Evolutionary conservation across 2,113 vertebrate genomes (phyloP).

Genomic region (Dasyprocta punctata): DNA sequence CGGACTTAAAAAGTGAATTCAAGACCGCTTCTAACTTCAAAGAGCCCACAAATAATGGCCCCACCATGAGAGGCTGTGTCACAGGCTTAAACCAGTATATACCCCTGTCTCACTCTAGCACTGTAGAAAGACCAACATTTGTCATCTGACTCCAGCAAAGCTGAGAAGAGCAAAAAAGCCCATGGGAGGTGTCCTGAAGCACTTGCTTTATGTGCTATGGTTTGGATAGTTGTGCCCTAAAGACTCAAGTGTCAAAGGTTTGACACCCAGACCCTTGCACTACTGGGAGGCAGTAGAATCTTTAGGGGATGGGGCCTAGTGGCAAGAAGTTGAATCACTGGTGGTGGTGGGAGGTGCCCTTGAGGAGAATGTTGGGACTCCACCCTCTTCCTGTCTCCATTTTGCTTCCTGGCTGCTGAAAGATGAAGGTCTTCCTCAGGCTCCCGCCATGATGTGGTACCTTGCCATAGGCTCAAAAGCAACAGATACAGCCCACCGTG

Average conservation of each 20-base stretch:
- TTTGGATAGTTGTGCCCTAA: background rate
- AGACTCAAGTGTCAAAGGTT: background rate
- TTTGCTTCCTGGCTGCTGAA: background rate
- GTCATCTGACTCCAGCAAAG: background rate
- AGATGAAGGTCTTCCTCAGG: background rate
- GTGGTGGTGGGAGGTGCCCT: too few species aligned
- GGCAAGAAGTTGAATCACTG: background rate
- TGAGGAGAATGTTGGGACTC: background rate
- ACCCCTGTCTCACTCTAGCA: background rate
- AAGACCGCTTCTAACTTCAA: background rate
- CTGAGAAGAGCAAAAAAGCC: background rate
- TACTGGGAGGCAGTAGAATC: background rate
- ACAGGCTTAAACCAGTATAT: too few species aligned
- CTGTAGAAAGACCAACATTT: background rate
- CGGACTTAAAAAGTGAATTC: constrained; percentile 9
- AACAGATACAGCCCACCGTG: background rate
- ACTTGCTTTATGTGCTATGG: background rate
- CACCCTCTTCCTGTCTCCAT: background rate
- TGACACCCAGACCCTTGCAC: background rate
- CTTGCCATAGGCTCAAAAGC: background rate
- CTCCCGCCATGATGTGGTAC: too few species aligned
- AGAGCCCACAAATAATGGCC: background rate
- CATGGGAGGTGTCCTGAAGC: background rate
- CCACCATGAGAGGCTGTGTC: background rate
- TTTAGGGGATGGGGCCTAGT: background rate